Base-by-base conservation (phyloP, 2,888 invertebrate genomes). In the Onchidella celtica region DNA sequence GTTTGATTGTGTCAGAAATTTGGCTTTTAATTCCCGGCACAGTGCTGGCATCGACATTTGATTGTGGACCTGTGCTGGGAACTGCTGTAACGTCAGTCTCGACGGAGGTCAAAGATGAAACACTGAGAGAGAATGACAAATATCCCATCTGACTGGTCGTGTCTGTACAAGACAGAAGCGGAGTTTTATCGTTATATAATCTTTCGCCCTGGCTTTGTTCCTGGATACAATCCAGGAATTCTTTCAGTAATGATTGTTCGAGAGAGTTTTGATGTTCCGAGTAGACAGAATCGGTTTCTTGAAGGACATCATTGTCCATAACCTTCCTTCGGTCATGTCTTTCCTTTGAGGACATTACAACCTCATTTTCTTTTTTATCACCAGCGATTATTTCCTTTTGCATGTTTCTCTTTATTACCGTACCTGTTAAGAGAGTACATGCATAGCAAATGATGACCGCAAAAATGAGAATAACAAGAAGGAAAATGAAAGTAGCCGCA, bases 401-500 rank as follows among this genome's bases (percentile, higher is more conserved):
- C 2, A 27, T 27, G 2, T 57, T 55, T 11, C 4, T 38, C 2
- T 29, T 59, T 0, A 78, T 17, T 9, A 40, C 0, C 24, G 24
- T 17, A 3, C 79, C 72, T 2, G 72, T 65, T 11, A 47, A 6
- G 0, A 40, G 34, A n/a, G 72, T 79, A 1, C 29, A 34, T 3
- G 29, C 34, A 27, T 61, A 79, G 14, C 72, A 36, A 38, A 65
- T 34, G 32, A 63, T 27, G n/a, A 63, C 27, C 2, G 59, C 38
- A 21, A 21, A 17, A 14, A 74, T 27, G 0, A 80, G 59, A 34
- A 80, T n/a, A 47, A 27, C 24, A 36, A 61, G 57, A 32, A 80
- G 74, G 74, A 73, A 74, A 6, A 80, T 57, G 1, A 80, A 70
- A 0, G 68, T 66, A 3, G 80, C 80, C 0, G 80, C 80, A 0